Conservation (phyloP, 2,888 invertebrate genomes). For the Acanthosepion esculentum region DNA sequence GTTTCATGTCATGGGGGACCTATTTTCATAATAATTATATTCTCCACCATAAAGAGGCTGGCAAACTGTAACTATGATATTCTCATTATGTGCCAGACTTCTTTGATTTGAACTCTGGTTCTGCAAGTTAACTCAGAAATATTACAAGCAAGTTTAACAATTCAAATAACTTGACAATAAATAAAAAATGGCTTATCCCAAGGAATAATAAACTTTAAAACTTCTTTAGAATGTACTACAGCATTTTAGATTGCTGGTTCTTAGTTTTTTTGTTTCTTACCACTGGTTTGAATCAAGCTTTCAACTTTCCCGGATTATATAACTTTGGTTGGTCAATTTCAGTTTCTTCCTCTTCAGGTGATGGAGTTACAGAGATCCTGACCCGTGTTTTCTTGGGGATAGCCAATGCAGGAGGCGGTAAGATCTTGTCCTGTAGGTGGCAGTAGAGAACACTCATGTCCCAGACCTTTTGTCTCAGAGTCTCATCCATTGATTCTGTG, state of each 20-base stretch:
- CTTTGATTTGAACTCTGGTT: neutral
- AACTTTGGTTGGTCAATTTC: neutral
- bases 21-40: neutral
- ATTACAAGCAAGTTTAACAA: neutral
- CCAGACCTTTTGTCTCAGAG: constrained; percentile 1
- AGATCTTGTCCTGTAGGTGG: neutral
- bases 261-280: neutral
- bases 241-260: neutral
- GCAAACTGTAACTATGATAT: neutral
- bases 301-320: neutral
- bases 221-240: neutral
- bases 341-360: neutral
- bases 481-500: neutral
- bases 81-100: neutral
- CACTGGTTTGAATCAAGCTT: neutral
- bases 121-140: neutral
- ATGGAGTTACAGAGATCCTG: constrained; percentile 43
- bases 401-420: neutral
- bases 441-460: neutral
- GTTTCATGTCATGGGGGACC: too few relatives aligned
- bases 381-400: neutral
- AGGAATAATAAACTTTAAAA: neutral
- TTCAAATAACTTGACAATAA: neutral
- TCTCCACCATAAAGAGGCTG: neutral
- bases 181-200: neutral